Conservation (phyloP, 2,888 invertebrate genomes). For the Stenchaetothrips biformis region DNA sequence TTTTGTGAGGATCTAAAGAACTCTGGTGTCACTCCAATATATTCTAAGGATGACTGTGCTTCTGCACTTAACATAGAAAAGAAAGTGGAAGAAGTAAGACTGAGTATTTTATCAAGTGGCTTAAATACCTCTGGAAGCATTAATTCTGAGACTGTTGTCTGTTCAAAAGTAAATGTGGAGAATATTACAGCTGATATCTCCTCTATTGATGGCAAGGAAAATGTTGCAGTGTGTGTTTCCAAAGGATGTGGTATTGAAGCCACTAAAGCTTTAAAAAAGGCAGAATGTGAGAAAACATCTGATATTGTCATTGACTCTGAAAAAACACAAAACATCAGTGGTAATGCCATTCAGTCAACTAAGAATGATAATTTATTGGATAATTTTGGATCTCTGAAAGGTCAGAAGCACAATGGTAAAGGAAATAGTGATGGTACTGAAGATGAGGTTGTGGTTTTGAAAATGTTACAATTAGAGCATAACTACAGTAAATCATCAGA, state of each 20-base stretch:
- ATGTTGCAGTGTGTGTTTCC: not conserved
- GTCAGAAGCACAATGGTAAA: not conserved
- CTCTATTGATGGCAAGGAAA: not conserved
- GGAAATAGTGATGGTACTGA: not conserved
- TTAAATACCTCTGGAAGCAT: not conserved
- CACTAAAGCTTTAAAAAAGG: not conserved
- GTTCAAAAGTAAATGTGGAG: not conserved
- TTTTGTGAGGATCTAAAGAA: slow-evolving; percentile 30
- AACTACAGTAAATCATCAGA: not conserved
- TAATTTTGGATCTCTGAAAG: not conserved
- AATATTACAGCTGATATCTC: not conserved
- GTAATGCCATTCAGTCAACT: not conserved
- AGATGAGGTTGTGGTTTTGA: not conserved
- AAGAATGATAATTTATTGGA: not conserved
- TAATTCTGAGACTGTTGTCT: not conserved
- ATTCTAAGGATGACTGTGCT: slow-evolving; percentile 37
- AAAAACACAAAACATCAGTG: not conserved
- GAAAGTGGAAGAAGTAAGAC: not conserved
- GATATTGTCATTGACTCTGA: not conserved
- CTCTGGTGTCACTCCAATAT: slow-evolving; percentile 31
- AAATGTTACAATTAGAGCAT: slow-evolving; percentile 8
- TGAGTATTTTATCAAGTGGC: not conserved
- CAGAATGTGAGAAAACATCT: not conserved
- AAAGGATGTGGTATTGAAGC: not conserved
- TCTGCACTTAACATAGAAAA: not conserved